Evolutionary conservation across 2,888 invertebrate species (phyloP), one percentile per base, ranked within the genome.

Genomic region (Meteorus colon): DNA sequence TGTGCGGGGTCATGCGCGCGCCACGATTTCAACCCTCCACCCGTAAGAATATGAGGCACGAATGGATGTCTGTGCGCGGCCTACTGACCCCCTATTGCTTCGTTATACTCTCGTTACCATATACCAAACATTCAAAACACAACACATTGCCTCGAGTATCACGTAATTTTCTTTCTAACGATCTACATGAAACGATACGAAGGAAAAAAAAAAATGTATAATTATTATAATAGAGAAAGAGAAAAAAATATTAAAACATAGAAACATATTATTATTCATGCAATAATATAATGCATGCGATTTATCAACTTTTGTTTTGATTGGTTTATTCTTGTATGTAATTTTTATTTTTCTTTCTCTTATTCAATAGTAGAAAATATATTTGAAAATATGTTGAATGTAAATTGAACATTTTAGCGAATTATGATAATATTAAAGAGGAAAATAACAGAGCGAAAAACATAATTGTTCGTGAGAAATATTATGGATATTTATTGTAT

Each of bases 101-200:
- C 67, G 76, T 79, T 74, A 75, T 72, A 67, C 73, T 74, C 75
- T 72, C 73, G 74, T 77, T 80, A 68, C 81, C 78, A 75, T 55
- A 55, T 55, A 55, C 78, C 65, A 76, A 77, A 60, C 70, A 71
- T 48, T 77, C 67, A 60, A 77, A 70, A 73, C 66, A 72, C 62
- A 60, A 48, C 27, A 55, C 69, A 67, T 55, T 19, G 59, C 65
- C 75, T 74, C 45, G 59, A 68, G 55, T 55, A 55, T 55, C 55
- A 55, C 55, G 55, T 62, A 72, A 72, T 77, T 75, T 65, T 37
- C 66, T 74, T 31, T 62, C 66, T 72, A 66, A 60, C 29, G 34
- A 59, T 72, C 70, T 16, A 71, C 74, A 68, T 10, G 45, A 68
- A 29, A 48, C 51, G 41, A 41, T 45, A 67, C 48, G 2, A 67